phyloP scores from a whole-genome alignment of 2,113 vertebrate genomes.

The Glareola pratincola region DNA sequence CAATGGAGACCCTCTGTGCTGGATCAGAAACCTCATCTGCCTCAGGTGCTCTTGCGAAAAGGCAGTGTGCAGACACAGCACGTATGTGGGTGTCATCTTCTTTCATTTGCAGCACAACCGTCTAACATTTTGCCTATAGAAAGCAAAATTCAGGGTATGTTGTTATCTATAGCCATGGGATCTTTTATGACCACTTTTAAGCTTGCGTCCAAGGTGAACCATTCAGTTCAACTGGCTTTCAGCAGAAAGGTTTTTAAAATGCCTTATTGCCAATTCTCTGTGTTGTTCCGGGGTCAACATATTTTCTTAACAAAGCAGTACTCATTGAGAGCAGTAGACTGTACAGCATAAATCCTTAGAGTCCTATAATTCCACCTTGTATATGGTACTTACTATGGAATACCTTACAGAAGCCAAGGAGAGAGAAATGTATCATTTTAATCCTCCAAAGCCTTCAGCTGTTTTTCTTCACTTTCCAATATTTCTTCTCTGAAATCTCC shows the following conservation, averaged over 20 bases:
- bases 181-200: neutral
- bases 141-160: neutral
- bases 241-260: conserved; percentile 10
- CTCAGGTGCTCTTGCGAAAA: neutral
- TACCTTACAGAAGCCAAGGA: neutral
- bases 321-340: neutral
- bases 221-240: neutral
- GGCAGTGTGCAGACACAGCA: neutral
- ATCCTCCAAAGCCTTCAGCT: neutral
- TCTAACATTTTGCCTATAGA: neutral
- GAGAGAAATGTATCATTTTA: conserved; percentile 4
- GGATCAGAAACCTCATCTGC: neutral
- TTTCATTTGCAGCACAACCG: neutral
- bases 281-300: conserved; percentile 12
- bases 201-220: neutral
- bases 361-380: neutral
- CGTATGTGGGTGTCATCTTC: neutral
- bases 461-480: neutral
- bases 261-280: neutral
- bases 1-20: neutral
- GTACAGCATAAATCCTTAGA: conserved; percentile 11
- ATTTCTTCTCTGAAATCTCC: neutral
- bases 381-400: neutral
- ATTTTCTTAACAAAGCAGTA: conserved; percentile 45
- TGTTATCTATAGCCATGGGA: neutral